Evolutionary conservation across 2,888 invertebrate genomes (phyloP).

Genomic region (Keiferia lycopersicella): DNA sequence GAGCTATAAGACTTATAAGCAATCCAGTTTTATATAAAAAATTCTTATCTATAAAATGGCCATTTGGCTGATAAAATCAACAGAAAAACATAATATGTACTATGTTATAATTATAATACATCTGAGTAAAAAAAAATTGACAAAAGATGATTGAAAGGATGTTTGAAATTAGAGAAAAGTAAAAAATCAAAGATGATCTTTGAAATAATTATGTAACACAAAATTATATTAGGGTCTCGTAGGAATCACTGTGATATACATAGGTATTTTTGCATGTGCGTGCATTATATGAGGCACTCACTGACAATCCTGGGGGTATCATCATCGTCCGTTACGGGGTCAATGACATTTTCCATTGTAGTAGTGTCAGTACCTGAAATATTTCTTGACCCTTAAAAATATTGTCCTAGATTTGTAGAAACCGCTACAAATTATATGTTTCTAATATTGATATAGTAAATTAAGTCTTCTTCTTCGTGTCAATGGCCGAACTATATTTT

Average conservation of each 20-base stretch:
- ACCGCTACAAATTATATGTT: not conserved
- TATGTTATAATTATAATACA: too few relatives aligned
- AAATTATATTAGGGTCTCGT: not conserved
- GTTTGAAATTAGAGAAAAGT: too few relatives aligned
- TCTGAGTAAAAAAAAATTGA: too few relatives aligned
- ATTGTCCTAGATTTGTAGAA: not conserved
- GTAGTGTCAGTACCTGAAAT: constrained; percentile 22
- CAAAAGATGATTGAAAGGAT: too few relatives aligned
- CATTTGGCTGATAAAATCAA: too few relatives aligned
- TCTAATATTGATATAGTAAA: not conserved
- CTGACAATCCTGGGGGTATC: constrained; percentile 19
- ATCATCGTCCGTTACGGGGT: constrained; percentile 2
- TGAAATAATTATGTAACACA: not conserved
- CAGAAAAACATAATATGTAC: too few relatives aligned
- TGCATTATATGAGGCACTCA: constrained; percentile 24
- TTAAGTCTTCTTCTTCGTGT: not conserved
- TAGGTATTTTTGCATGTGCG: constrained; percentile 11
- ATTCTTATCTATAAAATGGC: too few relatives aligned
- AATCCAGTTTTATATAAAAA: too few relatives aligned
- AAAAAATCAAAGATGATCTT: not conserved
- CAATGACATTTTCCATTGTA: not conserved
- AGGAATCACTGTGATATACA: not conserved
- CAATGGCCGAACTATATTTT: too few relatives aligned
- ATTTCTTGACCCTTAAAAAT: not conserved
- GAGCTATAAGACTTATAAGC: too few relatives aligned